Conservation (phyloP, 2,797 vertebrate species). For the Leptatherina wallacei region DNA sequence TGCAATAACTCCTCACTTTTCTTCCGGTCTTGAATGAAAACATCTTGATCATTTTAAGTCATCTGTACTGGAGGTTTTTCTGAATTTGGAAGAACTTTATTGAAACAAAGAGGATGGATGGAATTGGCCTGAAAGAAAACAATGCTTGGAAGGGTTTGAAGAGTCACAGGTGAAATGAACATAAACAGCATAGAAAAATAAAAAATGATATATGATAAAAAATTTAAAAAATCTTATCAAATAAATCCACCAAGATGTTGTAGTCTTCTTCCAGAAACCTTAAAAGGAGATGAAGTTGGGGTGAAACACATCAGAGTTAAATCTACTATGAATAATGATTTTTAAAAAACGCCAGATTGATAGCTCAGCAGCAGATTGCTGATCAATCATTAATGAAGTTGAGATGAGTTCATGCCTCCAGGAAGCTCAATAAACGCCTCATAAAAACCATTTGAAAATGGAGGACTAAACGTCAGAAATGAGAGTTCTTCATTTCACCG, state of each 20-base stretch:
- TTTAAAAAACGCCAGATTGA: slow-evolving; percentile 34
- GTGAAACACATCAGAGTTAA: slow-evolving; percentile 7
- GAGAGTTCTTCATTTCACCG: not conserved
- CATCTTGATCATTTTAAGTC: not conserved
- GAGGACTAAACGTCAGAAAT: slow-evolving; percentile 33
- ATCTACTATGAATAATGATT: slow-evolving; percentile 2
- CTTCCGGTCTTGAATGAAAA: not conserved
- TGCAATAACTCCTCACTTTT: not conserved
- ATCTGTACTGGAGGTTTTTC: not conserved
- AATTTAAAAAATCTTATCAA: too few relatives aligned
- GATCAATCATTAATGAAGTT: slow-evolving; percentile 81
- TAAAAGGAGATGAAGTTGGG: not conserved
- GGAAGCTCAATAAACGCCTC: slow-evolving; percentile 68
- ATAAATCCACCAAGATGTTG: too few relatives aligned
- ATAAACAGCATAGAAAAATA: too few relatives aligned
- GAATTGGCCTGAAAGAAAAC: slow-evolving; percentile 16
- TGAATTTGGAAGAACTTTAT: slow-evolving; percentile 50
- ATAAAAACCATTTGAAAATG: slow-evolving; percentile 58
- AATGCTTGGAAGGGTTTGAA: slow-evolving; percentile 21
- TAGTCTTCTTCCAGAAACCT: not conserved
- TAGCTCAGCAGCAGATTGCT: slow-evolving; percentile 72
- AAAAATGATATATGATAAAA: too few relatives aligned
- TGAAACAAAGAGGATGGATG: not conserved
- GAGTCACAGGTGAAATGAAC: not conserved
- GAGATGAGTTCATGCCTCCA: slow-evolving; percentile 59